Percentiles rank a stretch among this genome's conserved stretches.
Conservation (phyloP, 2,888 invertebrate species). For the Listrodromus nycthemerus region DNA sequence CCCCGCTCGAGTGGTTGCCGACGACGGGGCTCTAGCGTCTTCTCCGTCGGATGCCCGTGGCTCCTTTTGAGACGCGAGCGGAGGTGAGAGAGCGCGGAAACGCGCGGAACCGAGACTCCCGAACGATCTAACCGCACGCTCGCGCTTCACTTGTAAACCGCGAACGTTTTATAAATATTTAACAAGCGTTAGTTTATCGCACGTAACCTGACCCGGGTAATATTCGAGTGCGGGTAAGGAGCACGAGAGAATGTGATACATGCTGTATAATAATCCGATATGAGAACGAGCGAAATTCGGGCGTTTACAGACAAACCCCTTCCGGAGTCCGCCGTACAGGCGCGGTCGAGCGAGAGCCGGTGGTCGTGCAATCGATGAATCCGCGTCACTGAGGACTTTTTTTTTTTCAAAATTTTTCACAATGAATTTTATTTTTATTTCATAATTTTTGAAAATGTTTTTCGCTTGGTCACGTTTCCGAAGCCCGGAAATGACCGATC, state of each 20-base stretch:
- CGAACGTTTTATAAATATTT: slow-evolving; percentile 79
- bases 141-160: slow-evolving; percentile 73
- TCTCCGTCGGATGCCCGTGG: slow-evolving; percentile 38
- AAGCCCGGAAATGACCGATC: too few species aligned
- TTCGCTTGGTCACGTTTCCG: too few species aligned
- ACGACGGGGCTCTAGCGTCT: slow-evolving; percentile 38
- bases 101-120: slow-evolving; percentile 62
- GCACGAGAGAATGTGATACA: not conserved
- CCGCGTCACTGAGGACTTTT: too few species aligned
- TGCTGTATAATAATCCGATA: slow-evolving; percentile 5
- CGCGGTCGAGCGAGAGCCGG: too few species aligned
- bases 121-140: slow-evolving; percentile 64
- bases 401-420: too few species aligned
- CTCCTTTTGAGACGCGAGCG: slow-evolving; percentile 2
- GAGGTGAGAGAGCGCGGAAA: slow-evolving; percentile 36
- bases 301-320: not conserved
- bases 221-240: slow-evolving; percentile 42
- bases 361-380: too few species aligned
- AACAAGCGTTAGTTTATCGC: slow-evolving; percentile 63
- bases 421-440: too few species aligned
- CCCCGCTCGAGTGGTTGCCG: slow-evolving; percentile 35
- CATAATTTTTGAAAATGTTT: too few species aligned
- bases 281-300: not conserved
- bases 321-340: too few species aligned
- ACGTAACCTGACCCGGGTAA: slow-evolving; percentile 39